Evolutionary conservation across 2,797 vertebrate genomes (phyloP).

Genomic region (Anguilla anguilla): DNA sequence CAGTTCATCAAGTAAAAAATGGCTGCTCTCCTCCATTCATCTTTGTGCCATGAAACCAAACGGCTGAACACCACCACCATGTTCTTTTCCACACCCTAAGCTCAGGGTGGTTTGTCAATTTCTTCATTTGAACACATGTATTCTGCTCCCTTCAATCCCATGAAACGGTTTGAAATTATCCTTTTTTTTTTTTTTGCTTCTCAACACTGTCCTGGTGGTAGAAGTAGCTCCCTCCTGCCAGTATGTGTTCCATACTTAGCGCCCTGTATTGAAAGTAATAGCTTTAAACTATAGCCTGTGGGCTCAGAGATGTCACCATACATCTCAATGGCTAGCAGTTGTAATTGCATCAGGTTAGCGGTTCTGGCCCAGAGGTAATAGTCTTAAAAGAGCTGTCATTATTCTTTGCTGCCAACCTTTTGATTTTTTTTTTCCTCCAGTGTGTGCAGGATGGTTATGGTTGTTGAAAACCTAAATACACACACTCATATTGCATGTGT

Average conservation of each 20-base stretch:
- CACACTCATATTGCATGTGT: not conserved
- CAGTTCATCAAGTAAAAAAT: not conserved
- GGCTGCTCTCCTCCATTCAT: not conserved
- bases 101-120: conserved; percentile 26
- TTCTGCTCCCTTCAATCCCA: conserved; percentile 20
- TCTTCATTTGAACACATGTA: conserved; percentile 31
- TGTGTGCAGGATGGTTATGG: conserved; percentile 8
- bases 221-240: conserved; percentile 58
- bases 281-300: conserved; percentile 48
- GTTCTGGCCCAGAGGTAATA: conserved; percentile 57
- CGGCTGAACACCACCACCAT: not conserved
- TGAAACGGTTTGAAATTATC: conserved; percentile 46
- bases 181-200: conserved; percentile 36
- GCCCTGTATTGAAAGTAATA: conserved; percentile 50
- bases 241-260: conserved; percentile 56
- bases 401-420: conserved; percentile 42
- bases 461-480: not conserved
- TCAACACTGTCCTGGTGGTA: conserved; percentile 48
- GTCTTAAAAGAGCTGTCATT: conserved; percentile 49
- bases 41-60: not conserved
- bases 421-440: conserved; percentile 22
- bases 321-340: conserved; percentile 46
- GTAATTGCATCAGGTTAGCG: conserved; percentile 55
- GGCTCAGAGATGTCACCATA: conserved; percentile 50
- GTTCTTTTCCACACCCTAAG: conserved; percentile 1